Evolutionary conservation across 2,113 vertebrate species (phyloP).

Genomic region (Peromyscus polionotus): DNA sequence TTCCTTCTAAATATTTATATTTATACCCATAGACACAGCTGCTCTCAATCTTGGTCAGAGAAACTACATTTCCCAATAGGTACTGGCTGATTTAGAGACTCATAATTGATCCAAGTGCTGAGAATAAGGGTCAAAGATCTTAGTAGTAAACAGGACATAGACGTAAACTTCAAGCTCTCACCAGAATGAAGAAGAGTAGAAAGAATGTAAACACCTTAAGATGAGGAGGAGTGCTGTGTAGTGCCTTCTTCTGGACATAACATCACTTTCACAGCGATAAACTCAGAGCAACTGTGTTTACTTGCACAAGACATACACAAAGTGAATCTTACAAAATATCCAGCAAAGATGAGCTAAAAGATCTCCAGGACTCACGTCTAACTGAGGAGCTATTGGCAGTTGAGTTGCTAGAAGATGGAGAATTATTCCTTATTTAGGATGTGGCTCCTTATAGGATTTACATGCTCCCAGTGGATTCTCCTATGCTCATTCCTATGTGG

Average conservation of each 20-base stretch:
- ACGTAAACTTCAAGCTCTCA: not conserved
- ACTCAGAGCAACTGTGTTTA: not conserved
- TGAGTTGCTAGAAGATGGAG: not conserved
- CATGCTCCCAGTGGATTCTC: not conserved
- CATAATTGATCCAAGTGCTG: not conserved
- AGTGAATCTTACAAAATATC: not conserved
- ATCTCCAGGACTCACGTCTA: not conserved
- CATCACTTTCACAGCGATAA: not conserved
- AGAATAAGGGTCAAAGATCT: not conserved
- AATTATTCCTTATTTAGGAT: not conserved
- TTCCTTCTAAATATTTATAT: not conserved
- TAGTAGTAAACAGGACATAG: not conserved
- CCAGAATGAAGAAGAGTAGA: not conserved
- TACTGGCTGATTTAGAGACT: not conserved
- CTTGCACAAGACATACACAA: not conserved
- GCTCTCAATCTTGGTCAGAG: not conserved
- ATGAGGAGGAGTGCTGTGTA: not conserved
- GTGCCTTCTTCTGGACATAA: not conserved
- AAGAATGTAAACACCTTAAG: not conserved
- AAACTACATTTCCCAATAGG: not conserved
- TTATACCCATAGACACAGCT: not conserved
- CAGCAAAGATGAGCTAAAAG: not conserved
- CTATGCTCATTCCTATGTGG: not conserved
- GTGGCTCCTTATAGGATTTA: not conserved
- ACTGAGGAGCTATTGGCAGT: not conserved